Evolutionary conservation across 37 sponge, comb jelly and placozoan genomes (phyloP).

Genomic region (Geodia barretti): DNA sequence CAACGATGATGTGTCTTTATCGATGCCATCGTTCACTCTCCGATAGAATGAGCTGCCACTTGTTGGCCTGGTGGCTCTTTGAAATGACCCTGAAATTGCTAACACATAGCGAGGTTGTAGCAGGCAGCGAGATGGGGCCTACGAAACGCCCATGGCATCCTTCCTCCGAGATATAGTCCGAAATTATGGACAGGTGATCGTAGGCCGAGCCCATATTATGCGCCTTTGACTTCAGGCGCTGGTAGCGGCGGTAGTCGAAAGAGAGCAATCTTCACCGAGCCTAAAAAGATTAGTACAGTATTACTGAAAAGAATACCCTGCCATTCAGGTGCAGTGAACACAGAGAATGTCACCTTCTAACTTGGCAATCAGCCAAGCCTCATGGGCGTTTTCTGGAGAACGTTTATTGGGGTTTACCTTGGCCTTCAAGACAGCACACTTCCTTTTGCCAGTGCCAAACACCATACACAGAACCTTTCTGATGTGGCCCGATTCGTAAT

Average conservation of each 20-base stretch:
- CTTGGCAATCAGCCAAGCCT: not conserved
- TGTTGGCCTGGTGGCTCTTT: too few species aligned
- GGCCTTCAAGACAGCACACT: not conserved
- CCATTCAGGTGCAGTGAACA: slow-evolving; percentile 4
- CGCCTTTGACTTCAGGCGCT: not conserved
- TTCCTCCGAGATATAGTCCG: too few species aligned
- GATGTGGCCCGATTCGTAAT: not conserved
- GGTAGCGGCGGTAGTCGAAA: not conserved
- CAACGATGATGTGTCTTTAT: too few species aligned
- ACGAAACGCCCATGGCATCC: too few species aligned
- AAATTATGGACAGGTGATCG: too few species aligned
- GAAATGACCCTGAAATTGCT: too few species aligned
- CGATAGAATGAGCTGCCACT: too few species aligned
- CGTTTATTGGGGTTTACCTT: slow-evolving; percentile 5
- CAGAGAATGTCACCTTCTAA: not conserved
- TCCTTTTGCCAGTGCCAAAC: not conserved
- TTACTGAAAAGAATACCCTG: too few species aligned
- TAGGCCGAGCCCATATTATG: too few species aligned
- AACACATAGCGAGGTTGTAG: too few species aligned
- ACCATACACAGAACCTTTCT: not conserved
- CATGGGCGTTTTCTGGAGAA: not conserved
- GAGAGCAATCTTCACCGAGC: not conserved
- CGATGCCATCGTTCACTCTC: too few species aligned
- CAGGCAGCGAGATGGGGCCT: too few species aligned
- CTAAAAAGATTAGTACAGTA: not conserved